These are phyloP conservation scores for Solenodon paradoxus DNA, from an alignment of 2,113 vertebrate genomes.

Conservation along the genomic window DNA sequence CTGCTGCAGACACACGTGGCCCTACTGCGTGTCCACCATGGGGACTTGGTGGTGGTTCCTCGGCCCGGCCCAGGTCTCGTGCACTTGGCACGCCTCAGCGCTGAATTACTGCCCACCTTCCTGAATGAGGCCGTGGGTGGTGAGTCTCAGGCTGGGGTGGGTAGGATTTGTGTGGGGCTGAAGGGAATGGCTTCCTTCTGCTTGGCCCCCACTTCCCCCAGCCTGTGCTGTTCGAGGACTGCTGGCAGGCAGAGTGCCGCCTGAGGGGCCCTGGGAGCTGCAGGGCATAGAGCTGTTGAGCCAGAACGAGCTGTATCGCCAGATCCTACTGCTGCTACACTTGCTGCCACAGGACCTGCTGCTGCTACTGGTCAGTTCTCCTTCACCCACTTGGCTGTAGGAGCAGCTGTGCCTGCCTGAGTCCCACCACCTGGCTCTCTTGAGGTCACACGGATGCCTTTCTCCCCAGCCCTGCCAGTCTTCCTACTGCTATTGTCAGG, in stretches of 20 bases:
- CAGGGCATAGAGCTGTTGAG: slow-evolving; percentile 83
- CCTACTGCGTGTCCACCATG: slow-evolving; percentile 72
- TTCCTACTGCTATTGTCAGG: slow-evolving; percentile 83
- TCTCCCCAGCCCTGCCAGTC: slow-evolving; percentile 90
- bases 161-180: background rate
- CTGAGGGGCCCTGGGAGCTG: slow-evolving; percentile 60
- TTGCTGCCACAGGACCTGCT: slow-evolving; percentile 86
- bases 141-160: slow-evolving; percentile 50
- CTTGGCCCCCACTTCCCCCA: slow-evolving; percentile 4
- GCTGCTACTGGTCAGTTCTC: slow-evolving; percentile 82
- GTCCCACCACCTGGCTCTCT: background rate
- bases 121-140: slow-evolving; percentile 90
- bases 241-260: slow-evolving; percentile 83
- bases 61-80: slow-evolving; percentile 63
- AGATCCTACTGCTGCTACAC: slow-evolving; percentile 87
- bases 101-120: slow-evolving; percentile 85
- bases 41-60: slow-evolving; percentile 77
- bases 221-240: slow-evolving; percentile 90
- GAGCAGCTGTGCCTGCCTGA: fast-evolving
- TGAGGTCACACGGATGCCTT: background rate
- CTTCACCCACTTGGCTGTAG: fast-evolving
- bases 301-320: slow-evolving; percentile 85
- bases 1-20: slow-evolving; percentile 81
- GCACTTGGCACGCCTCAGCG: slow-evolving; percentile 81
- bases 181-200: fast-evolving